Evolutionary conservation across 2,113 vertebrate genomes (phyloP), one percentile per base, ranked within the genome.

Genomic region (Struthio camelus): DNA sequence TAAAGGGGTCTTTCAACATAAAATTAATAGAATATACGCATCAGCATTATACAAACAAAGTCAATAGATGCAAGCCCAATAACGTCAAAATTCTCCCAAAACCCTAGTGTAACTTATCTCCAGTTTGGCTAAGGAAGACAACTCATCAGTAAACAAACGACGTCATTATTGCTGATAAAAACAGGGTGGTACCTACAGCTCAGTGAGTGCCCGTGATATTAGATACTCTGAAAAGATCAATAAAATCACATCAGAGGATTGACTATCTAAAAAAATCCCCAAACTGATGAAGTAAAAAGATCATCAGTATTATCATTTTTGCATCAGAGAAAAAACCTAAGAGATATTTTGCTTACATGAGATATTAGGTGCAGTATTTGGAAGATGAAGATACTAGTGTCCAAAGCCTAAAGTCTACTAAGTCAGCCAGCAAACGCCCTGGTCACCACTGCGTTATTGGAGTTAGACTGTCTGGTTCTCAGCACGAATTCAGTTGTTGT

Each of bases 371-470:
- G 7, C 5, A 1, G 9, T 1, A 25, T 6, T 20, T 32, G 34
- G 27, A 70, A 53, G 54, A 22, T 7, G 3, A 5, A 1, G 4
- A 4, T 15, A 30, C 3, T 1, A 1, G 44, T 6, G 9, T 1
- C 32, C 54, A 32, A 32, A 19, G 22, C 20, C 5, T 46, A 34
- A 32, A 23, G 48, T 9, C 53, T 8, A 1, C 46, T 1, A 8
- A 23, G 36, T 1, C 56, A 10, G 58, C 22, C 64, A 44, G 18
- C 10, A 32, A 6, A 59, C 14, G 10, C 14, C 58, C 27, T 3
- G 34, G 36, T 32, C 44, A 12, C 7, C 36, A 9, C 2, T 10
- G 12, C 16, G 13, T 22, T 7, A 8, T 42, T 1, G 27, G 54
- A 16, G 22, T 15, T 23, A 3, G 2, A 19, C 6, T 27, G 27